Percentiles rank a stretch among this genome's conserved stretches.
Conservation (phyloP, 2,797 vertebrate genomes). For the Platyrinchus mystaceus region DNA sequence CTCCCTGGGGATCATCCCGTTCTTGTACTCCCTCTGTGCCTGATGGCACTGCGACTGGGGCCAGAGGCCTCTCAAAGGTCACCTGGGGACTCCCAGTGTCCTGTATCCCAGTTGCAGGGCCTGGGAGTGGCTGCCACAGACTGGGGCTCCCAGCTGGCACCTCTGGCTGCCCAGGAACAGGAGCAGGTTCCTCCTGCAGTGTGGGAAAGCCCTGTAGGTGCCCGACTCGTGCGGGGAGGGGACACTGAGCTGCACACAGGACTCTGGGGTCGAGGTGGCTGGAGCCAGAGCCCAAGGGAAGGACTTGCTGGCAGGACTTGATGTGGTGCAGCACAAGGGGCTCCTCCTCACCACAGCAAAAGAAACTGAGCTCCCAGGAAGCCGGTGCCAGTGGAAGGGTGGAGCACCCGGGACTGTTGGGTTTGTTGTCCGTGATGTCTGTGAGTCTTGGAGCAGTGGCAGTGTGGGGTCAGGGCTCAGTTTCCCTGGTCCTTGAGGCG, state of each 20-base stretch:
- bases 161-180: not conserved
- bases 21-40: too few relatives aligned
- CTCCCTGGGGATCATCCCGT: not conserved
- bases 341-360: too few relatives aligned
- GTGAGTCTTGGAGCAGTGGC: not conserved
- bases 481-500: not conserved
- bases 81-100: not conserved
- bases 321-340: rapidly evolving
- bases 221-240: rapidly evolving
- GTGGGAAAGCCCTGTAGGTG: not conserved
- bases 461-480: rapidly evolving
- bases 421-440: not conserved
- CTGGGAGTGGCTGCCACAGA: rapidly evolving
- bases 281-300: not conserved
- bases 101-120: not conserved
- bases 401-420: not conserved
- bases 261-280: not conserved
- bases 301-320: not conserved
- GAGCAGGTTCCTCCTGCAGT: not conserved
- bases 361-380: rapidly evolving
- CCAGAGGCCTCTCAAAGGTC: not conserved
- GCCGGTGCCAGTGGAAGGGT: not conserved
- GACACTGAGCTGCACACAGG: not conserved
- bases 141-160: rapidly evolving
- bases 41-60: rapidly evolving